Evolutionary conservation across 2,113 vertebrate genomes (phyloP), one percentile per base, ranked within the genome.

Genomic region (Brachypodius melanocephalos): DNA sequence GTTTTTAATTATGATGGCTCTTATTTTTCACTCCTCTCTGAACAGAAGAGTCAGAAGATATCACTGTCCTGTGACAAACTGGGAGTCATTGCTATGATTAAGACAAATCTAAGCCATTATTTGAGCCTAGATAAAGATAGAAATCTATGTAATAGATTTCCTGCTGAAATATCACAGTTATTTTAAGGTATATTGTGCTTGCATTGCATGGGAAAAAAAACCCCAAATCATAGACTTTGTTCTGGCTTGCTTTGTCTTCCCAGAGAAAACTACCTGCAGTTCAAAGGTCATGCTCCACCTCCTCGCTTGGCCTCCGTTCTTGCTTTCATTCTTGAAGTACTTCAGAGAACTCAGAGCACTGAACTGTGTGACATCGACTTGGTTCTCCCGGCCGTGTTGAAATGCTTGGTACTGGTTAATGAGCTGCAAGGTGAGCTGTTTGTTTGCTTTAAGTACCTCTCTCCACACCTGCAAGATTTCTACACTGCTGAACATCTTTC

Each of bases 191-290:
- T 43, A 16, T 67, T 18, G 19, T 94, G 29, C 42, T 96, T 89
- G 43, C n/a, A 46, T 24, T 62, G 77, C 63, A 52, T 59, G 34
- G 38, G 32, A 74, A 61, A 69, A 75, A 61, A 73, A 55, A 5
- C 0, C 4, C 16, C 5, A 61, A 34, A 40, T 75, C 31, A 40
- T 4, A 36, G 55, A 15, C 34, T 76, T 36, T 69, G 77, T 85
- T 92, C 74, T 92, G 14, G 42, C 97, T 96, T 93, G 45, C 67
- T 93, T 85, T 95, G 72, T 96, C 55, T 87, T 97, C 96, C 68
- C 93, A 99, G 99, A 77, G 98, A 98, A 88, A 98, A 96, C 95
- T 99, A 99, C 95, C 85, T 99, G 82, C 98, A 99, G 89, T 99
- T 98, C 97, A 99, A 98, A 98, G 98, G 98, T 32, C 95, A 98